These are phyloP conservation scores for Mormyrus iriodes DNA, from an alignment of 2,113 vertebrate species.

Conservation along the genomic window DNA sequence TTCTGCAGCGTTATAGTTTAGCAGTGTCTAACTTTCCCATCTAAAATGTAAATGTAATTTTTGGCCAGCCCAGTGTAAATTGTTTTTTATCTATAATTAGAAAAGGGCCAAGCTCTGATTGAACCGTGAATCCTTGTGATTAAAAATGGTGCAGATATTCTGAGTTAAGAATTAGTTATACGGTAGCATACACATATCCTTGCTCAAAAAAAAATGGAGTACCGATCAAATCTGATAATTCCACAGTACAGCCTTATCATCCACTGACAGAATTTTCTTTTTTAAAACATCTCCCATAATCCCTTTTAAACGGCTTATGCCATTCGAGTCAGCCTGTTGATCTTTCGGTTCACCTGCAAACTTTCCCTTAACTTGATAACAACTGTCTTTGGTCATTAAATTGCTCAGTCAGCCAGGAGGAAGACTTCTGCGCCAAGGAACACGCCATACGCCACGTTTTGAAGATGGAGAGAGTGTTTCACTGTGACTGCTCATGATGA, in stretches of 20 bases:
- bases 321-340: neutral
- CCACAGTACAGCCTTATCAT: neutral
- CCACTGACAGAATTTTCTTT: neutral
- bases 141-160: neutral
- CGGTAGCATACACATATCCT: neutral
- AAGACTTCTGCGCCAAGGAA: neutral
- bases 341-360: neutral
- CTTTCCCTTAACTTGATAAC: neutral
- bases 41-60: conserved; percentile 1
- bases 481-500: neutral
- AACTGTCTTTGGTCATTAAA: neutral
- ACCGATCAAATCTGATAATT: neutral
- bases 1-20: neutral
- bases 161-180: neutral
- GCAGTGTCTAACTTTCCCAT: neutral
- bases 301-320: neutral
- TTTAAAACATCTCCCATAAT: neutral
- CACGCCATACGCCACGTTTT: neutral
- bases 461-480: neutral
- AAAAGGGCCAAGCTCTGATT: neutral
- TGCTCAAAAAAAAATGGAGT: neutral
- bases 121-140: neutral
- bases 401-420: neutral
- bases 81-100: neutral
- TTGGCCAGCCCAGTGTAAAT: neutral